Percentiles rank a stretch among this genome's conserved stretches.
Evolutionary conservation across 2,113 vertebrate genomes (phyloP).

Genomic region (Trogon surrucura): DNA sequence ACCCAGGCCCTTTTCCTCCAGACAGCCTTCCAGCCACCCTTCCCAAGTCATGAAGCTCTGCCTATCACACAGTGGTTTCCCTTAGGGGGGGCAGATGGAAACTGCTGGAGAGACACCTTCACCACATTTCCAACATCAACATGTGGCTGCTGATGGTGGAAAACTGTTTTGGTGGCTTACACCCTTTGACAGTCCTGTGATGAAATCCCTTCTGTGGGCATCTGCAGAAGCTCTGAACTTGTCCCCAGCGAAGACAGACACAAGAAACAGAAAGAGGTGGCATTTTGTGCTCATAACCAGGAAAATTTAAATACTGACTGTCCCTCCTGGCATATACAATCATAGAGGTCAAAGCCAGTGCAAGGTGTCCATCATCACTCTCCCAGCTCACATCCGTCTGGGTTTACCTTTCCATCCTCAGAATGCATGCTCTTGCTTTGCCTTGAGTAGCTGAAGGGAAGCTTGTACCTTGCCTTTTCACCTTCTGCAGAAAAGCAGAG

Average conservation of each 20-base stretch:
- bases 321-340: fast-evolving
- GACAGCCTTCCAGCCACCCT: too few species aligned
- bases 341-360: neutral
- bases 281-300: neutral
- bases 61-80: neutral
- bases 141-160: neutral
- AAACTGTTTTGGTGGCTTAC: neutral
- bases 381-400: neutral
- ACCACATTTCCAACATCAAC: neutral
- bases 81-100: neutral
- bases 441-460: neutral
- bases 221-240: neutral
- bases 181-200: neutral
- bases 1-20: too few species aligned
- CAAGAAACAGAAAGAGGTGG: neutral
- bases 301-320: neutral
- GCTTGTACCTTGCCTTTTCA: neutral
- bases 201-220: neutral
- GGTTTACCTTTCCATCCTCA: neutral
- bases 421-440: neutral
- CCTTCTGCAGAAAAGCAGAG: neutral
- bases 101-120: fast-evolving
- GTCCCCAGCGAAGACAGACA: neutral
- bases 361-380: neutral
- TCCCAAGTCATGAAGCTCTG: neutral